Evolutionary conservation across 2,888 invertebrate genomes (phyloP).

Genomic region (Automeris io): DNA sequence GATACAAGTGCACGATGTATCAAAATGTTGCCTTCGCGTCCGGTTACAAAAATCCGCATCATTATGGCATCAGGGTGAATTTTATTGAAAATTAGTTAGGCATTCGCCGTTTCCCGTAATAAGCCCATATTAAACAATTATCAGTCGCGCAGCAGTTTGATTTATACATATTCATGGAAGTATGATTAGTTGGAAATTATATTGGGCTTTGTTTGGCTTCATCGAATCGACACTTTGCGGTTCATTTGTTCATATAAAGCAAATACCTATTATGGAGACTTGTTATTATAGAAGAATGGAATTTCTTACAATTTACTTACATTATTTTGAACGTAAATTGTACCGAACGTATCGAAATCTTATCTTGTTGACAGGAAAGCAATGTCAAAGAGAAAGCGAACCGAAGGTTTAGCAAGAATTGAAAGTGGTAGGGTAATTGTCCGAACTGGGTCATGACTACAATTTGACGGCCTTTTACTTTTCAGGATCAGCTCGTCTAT

Average conservation of each 20-base stretch:
- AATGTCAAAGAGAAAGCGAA: too few relatives aligned
- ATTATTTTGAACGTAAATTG: too few relatives aligned
- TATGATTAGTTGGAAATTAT: constrained; percentile 3
- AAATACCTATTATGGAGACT: too few relatives aligned
- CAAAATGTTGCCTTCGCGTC: neutral
- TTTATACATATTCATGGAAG: constrained; percentile 8
- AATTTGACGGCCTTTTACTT: too few relatives aligned
- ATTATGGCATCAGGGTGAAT: constrained; percentile 3
- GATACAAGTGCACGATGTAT: neutral
- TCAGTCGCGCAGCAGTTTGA: constrained; percentile 1
- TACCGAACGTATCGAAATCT: too few relatives aligned
- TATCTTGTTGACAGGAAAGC: too few relatives aligned
- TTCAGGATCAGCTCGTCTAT: too few relatives aligned
- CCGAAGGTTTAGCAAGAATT: too few relatives aligned
- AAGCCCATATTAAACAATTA: constrained; percentile 6
- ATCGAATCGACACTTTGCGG: constrained; percentile 2
- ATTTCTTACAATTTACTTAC: too few relatives aligned
- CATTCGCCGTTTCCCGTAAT: constrained; percentile 7
- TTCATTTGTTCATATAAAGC: neutral
- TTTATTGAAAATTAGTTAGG: constrained; percentile 10
- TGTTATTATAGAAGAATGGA: too few relatives aligned
- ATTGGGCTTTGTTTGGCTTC: constrained; percentile 3
- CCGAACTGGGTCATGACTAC: too few relatives aligned
- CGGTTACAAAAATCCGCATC: constrained; percentile 2
- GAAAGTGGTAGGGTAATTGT: too few relatives aligned